Evolutionary conservation across 2,888 invertebrate species (phyloP).

Genomic region (Willowsia nigromaculata): DNA sequence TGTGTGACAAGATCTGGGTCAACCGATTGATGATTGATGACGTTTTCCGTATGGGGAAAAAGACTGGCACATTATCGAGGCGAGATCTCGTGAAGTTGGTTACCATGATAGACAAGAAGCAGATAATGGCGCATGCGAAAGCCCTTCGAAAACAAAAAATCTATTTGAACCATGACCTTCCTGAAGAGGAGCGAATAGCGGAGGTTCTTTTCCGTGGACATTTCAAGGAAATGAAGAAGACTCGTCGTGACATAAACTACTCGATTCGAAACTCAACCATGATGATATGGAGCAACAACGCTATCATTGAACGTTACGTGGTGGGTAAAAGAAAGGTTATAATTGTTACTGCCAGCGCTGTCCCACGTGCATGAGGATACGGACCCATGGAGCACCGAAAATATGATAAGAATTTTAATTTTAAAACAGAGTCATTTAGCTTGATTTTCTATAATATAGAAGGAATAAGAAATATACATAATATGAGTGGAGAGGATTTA

Average conservation of each 20-base stretch:
- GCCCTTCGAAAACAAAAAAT: not conserved
- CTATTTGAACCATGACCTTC: constrained; percentile 13
- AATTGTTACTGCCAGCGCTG: too few relatives aligned
- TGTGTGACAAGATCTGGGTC: not conserved
- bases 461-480: too few relatives aligned
- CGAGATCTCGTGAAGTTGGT: not conserved
- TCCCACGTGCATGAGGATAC: not conserved
- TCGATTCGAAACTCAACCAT: not conserved
- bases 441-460: too few relatives aligned
- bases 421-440: too few relatives aligned
- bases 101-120: not conserved
- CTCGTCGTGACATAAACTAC: not conserved
- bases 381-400: not conserved
- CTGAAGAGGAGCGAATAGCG: not conserved
- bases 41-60: not conserved
- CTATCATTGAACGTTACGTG: not conserved
- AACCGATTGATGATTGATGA: not conserved
- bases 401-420: not conserved
- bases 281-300: not conserved
- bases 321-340: not conserved
- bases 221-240: constrained; percentile 1
- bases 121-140: not conserved
- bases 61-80: not conserved
- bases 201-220: not conserved
- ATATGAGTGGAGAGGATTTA: too few relatives aligned